Evolutionary conservation across 2,888 invertebrate genomes (phyloP).

Genomic region (Pharmacophagus antenor): DNA sequence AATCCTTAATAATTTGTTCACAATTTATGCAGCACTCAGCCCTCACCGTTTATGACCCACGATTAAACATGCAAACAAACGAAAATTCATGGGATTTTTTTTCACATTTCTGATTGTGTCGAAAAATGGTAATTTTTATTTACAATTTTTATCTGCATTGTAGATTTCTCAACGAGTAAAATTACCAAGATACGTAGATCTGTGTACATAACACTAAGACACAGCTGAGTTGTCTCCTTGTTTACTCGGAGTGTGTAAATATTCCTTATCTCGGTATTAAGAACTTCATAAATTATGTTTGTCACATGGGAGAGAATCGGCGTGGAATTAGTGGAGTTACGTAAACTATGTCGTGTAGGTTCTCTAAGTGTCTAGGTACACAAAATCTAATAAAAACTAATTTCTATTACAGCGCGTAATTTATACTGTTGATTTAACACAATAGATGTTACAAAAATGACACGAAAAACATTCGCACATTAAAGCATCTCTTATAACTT

Average conservation of each 20-base stretch:
- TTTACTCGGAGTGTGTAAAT: conserved; percentile 74
- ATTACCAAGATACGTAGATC: conserved; percentile 72
- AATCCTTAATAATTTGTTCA: not conserved
- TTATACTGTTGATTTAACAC: conserved; percentile 11
- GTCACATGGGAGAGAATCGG: conserved; percentile 70
- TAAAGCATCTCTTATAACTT: not conserved
- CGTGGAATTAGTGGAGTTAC: conserved; percentile 48
- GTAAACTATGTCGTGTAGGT: conserved; percentile 38
- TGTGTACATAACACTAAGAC: conserved; percentile 73
- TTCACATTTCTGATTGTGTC: conserved; percentile 41
- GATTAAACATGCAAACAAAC: conserved; percentile 37
- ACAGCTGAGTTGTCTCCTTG: conserved; percentile 69
- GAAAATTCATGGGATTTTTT: conserved; percentile 47
- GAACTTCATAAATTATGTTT: conserved; percentile 81
- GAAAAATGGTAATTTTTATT: conserved; percentile 58
- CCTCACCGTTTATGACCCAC: conserved; percentile 22
- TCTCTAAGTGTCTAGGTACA: not conserved
- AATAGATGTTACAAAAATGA: not conserved
- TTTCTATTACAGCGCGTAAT: conserved; percentile 21
- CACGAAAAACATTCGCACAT: not conserved
- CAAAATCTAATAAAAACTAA: conserved; percentile 22
- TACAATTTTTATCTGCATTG: conserved; percentile 66
- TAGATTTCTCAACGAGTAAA: conserved; percentile 73
- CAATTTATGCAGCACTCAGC: conserved; percentile 24
- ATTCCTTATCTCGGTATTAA: conserved; percentile 76